A percentile compares a stretch with the other conserved stretches of the same genome.
Conservation (phyloP, 2,888 invertebrate species). For the Timema cristinae region DNA sequence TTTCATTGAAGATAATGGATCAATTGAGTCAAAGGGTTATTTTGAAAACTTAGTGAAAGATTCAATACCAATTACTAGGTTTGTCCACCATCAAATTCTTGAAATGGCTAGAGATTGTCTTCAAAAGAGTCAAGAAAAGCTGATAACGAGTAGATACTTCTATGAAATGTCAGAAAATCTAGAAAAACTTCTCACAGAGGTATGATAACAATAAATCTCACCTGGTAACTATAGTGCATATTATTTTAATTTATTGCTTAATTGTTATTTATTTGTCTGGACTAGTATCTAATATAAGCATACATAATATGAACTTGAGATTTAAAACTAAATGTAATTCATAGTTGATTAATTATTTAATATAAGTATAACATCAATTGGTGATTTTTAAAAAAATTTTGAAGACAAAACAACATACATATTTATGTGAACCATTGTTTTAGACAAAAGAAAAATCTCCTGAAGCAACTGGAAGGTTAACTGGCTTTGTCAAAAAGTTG, state of each 20-base stretch:
- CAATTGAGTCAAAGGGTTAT: conserved; percentile 52
- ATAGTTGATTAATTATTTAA: too few relatives aligned
- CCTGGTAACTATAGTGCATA: neutral
- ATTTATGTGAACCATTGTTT: conserved; percentile 22
- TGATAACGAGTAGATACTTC: conserved; percentile 94
- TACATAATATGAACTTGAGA: too few relatives aligned
- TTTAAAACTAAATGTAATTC: too few relatives aligned
- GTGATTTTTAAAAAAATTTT: too few relatives aligned
- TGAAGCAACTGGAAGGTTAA: conserved; percentile 82
- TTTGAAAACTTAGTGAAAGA: conserved; percentile 44
- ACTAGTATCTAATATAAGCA: too few relatives aligned
- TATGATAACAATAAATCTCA: conserved; percentile 43
- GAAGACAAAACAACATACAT: too few relatives aligned
- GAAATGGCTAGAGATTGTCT: conserved; percentile 97
- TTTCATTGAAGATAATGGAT: conserved; percentile 75
- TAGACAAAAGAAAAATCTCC: conserved; percentile 88
- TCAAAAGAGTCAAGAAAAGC: conserved; percentile 90
- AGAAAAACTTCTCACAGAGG: conserved; percentile 88
- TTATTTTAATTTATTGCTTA: neutral
- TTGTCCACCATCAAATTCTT: conserved; percentile 91
- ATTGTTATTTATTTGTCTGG: too few relatives aligned
- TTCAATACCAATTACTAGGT: conserved; percentile 82
- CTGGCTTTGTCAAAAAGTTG: conserved; percentile 86
- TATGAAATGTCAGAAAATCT: conserved; percentile 97
- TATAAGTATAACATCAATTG: too few relatives aligned